These are phyloP conservation scores for Smithornis capensis DNA, from an alignment of 2,113 vertebrate genomes.

Conservation along the genomic window DNA sequence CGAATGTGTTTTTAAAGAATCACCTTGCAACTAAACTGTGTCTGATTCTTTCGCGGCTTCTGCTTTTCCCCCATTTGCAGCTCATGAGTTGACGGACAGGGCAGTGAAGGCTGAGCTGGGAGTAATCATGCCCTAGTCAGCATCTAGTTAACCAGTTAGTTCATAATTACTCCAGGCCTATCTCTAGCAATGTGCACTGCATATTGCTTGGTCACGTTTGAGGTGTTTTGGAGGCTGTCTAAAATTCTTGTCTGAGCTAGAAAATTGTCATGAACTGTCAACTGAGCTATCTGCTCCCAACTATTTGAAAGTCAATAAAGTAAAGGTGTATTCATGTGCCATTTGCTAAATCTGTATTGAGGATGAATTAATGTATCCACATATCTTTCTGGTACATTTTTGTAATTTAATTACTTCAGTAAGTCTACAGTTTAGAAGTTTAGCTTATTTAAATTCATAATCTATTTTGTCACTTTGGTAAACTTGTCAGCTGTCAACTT, in stretches of 20 bases:
- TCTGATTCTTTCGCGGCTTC: fast-evolving
- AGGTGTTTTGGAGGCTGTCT: background rate
- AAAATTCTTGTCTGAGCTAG: background rate
- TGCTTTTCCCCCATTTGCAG: background rate
- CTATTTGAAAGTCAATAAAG: background rate
- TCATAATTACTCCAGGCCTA: background rate
- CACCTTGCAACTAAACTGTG: fast-evolving
- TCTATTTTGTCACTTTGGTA: background rate
- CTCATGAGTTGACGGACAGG: background rate
- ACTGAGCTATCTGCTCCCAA: background rate
- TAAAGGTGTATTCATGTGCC: background rate
- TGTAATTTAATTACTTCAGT: background rate
- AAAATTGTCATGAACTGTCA: background rate
- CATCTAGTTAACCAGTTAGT: background rate
- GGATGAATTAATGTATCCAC: background rate
- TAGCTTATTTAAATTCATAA: background rate
- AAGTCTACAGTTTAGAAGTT: background rate
- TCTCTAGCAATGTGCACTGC: background rate
- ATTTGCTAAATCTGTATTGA: fast-evolving
- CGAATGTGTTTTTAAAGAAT: background rate
- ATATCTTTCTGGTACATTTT: background rate
- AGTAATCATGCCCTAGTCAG: background rate
- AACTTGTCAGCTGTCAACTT: background rate
- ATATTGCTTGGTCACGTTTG: background rate
- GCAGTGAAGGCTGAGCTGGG: background rate